These are phyloP conservation scores for Drosophila insularis DNA, from an alignment of 1,140 invertebrate species.

Conservation along the genomic window DNA sequence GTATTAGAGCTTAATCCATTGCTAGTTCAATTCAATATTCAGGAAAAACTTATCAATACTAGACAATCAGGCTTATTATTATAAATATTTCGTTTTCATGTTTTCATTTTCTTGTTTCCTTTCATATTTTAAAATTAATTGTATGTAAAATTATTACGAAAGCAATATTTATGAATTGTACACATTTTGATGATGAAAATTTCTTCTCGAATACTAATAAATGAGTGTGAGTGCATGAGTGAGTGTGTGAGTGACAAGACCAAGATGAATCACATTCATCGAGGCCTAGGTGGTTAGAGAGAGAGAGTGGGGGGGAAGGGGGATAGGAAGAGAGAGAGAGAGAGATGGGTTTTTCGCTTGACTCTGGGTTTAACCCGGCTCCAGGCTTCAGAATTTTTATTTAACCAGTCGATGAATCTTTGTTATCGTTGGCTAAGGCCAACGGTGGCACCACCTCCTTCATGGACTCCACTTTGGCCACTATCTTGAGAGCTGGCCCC, in stretches of 20 bases:
- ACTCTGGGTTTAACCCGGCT: not conserved
- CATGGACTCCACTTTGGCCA: conserved; percentile 85
- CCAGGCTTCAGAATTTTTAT: not conserved
- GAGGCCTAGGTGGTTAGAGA: not conserved
- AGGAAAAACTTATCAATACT: not conserved
- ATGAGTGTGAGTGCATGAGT: not conserved
- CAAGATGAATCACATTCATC: conserved; percentile 6
- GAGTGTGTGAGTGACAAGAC: not conserved
- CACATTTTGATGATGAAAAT: not conserved
- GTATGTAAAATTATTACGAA: not conserved
- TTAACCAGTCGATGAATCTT: conserved; percentile 32
- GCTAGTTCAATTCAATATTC: not conserved
- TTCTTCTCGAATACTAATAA: not conserved
- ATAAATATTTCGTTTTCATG: conserved; percentile 8
- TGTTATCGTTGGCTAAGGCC: conserved; percentile 32
- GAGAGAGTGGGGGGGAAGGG: no score
- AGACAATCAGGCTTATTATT: not conserved
- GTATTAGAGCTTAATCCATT: conserved; percentile 1
- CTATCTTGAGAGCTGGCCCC: conserved; percentile 97
- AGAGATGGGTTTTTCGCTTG: not conserved
- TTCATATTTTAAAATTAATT: not conserved
- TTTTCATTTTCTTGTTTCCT: not conserved
- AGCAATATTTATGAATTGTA: not conserved
- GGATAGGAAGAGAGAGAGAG: no score
- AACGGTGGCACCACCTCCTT: conserved; percentile 63